Evolutionary conservation across 2,888 invertebrate species (phyloP), one percentile per base, ranked within the genome.

Genomic region (Margaritifera margaritifera): DNA sequence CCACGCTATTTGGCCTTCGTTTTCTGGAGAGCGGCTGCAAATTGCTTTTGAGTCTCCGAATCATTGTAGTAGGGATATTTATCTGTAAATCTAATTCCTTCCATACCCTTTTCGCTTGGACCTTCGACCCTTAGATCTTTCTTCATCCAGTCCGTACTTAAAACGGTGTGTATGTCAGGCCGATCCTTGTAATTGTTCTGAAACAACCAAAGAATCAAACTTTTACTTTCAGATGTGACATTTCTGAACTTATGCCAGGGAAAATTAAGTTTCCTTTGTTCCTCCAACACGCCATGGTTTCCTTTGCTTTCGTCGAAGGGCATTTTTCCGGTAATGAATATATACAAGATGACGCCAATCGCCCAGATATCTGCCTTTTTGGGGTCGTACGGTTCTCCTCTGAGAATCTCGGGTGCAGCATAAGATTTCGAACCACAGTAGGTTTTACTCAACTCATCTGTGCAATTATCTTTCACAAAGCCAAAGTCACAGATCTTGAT

Each of bases 361-460:
- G 91, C 90, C 91, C 91, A 91, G 60, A 90, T 86, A 77, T 91
- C 91, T 0, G 90, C 88, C 72, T 90, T 90, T 77, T 88, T 88
- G 0, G 91, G 89, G 71, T 90, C 89, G 72, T 91, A 91, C 4
- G 91, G 91, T 53, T 89, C 88, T 25, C 91, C 91, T 71, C 88
- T 87, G 68, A 92, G 87, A 68, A 92, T 91, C 78, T 89, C 89
- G 0, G 89, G 89, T 18, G 89, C 87, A 1, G 89, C 89, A 80
- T 92, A 91, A 19, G 91, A 87, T 65, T 91, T 91, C 53, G 90
- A 90, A 20, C 91, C 91, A 80, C 91, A 91, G 78, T 90, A 91
- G 2, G 91, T 91, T 59, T 85, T 85, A 71, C 91, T 88, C 54
- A 91, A 80, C 20, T 83, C 78, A 60, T 73, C 72, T 75, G 71